Evolutionary conservation across 2,113 vertebrate genomes (phyloP).

Genomic region (Chiloscyllium plagiosum): DNA sequence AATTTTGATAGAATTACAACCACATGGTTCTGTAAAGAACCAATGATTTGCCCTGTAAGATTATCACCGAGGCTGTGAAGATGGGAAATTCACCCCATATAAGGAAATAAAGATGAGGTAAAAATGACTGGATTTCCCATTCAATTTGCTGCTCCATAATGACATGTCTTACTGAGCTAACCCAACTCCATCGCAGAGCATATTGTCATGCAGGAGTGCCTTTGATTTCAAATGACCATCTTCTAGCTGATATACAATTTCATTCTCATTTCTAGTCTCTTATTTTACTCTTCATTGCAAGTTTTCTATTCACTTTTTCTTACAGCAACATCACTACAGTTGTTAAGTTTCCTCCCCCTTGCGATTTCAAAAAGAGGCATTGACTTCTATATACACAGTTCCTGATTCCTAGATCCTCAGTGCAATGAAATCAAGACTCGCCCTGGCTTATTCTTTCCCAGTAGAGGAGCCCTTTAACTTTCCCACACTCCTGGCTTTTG

Average conservation of each 20-base stretch:
- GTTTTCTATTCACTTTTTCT: neutral
- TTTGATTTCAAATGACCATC: neutral
- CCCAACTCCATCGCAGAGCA: neutral
- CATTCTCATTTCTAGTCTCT: neutral
- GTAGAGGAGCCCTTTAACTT: neutral
- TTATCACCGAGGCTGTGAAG: neutral
- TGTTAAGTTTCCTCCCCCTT: neutral
- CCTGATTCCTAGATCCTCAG: neutral
- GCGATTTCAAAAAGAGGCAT: neutral
- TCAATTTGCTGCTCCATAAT: neutral
- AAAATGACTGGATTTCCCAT: neutral
- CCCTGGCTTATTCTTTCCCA: neutral
- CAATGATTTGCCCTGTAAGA: neutral
- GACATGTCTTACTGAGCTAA: neutral
- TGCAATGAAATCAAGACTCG: neutral
- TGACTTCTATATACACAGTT: neutral
- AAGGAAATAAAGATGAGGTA: neutral
- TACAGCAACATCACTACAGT: neutral
- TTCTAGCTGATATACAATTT: neutral
- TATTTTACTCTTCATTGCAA: neutral
- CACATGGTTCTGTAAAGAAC: neutral
- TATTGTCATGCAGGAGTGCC: neutral
- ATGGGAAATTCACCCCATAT: neutral
- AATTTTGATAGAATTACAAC: neutral
- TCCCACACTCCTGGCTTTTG: neutral